Base-by-base conservation (phyloP, 2,797 vertebrate species). In the Hybognathus amarus region DNA sequence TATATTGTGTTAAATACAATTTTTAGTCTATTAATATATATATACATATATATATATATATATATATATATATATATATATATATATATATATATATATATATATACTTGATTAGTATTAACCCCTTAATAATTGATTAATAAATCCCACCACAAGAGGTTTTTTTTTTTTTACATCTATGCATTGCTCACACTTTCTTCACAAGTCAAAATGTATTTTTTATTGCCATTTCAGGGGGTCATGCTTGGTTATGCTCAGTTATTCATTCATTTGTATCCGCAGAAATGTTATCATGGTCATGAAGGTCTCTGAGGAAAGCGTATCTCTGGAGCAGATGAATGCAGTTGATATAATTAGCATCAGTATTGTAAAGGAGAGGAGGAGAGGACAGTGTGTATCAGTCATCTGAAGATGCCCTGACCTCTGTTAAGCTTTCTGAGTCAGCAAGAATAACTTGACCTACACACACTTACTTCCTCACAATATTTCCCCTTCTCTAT, bases 381-480 rank as follows among this genome's bases (percentile, higher is more conserved):
- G 64, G 84, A 79, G 56, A 87, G 84, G 47, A 79, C 78, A 80
- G 69, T 47, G 84, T 61, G 84, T 88, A 87, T 88, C 87, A 84
- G 87, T 87, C 75, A 88, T 85, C 84, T 85, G 71, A 77, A 82
- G 70, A 71, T 78, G 66, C 79, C 68, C 79, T 84, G 84, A 88
- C 87, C 83, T 87, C 85, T 87, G 84, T 77, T 75, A 54, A 84
- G 75, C 45, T 80, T 85, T 81, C 86, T 85, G 87, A 88, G 84
- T 87, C 85, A 88, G 86, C 87, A 85, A 88, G 80, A 83, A 81
- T 67, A 80, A 73, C 79, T 74, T 40, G 75, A 87, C 87, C 85
- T 88, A 76, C 79, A 70, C 83, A 70, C 80, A 73, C 79, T 79
- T 85, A 54, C 71, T 83, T 80, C 27, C 77, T 77, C 71, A 66